Conservation (phyloP, 2,888 invertebrate species). For the Apamea crenata region DNA sequence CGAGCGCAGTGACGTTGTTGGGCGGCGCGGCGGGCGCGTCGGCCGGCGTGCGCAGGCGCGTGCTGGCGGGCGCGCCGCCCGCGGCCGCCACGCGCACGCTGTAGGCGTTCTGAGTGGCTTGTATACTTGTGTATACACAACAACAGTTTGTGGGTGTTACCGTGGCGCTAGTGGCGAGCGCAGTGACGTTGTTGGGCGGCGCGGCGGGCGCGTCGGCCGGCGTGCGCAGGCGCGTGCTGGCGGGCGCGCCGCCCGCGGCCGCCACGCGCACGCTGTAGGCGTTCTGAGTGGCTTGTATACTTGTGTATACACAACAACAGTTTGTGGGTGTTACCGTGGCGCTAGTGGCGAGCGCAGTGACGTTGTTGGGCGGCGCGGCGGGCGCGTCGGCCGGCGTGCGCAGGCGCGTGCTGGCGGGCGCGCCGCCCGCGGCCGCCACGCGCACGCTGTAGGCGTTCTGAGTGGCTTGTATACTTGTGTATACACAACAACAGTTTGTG, state of each 20-base stretch:
- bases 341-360: slow-evolving; percentile 95
- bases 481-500: too few species aligned
- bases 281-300: too few species aligned
- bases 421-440: slow-evolving; percentile 91
- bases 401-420: slow-evolving; percentile 55
- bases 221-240: slow-evolving; percentile 85
- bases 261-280: slow-evolving; percentile 94
- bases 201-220: slow-evolving; percentile 96
- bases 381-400: slow-evolving; percentile 95
- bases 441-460: slow-evolving; percentile 93
- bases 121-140: too few species aligned
- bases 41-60: slow-evolving; percentile 91
- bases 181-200: slow-evolving; percentile 96
- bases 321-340: slow-evolving; percentile 91
- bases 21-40: slow-evolving; percentile 97
- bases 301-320: too few species aligned
- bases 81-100: slow-evolving; percentile 93
- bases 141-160: slow-evolving; percentile 80
- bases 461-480: too few species aligned
- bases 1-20: slow-evolving; percentile 95
- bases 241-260: slow-evolving; percentile 79
- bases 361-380: slow-evolving; percentile 96
- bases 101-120: slow-evolving; percentile 87
- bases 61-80: slow-evolving; percentile 71
- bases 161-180: slow-evolving; percentile 95